phyloP scores from a whole-genome alignment of 1,140 invertebrate genomes.

The Coelopa frigida region DNA sequence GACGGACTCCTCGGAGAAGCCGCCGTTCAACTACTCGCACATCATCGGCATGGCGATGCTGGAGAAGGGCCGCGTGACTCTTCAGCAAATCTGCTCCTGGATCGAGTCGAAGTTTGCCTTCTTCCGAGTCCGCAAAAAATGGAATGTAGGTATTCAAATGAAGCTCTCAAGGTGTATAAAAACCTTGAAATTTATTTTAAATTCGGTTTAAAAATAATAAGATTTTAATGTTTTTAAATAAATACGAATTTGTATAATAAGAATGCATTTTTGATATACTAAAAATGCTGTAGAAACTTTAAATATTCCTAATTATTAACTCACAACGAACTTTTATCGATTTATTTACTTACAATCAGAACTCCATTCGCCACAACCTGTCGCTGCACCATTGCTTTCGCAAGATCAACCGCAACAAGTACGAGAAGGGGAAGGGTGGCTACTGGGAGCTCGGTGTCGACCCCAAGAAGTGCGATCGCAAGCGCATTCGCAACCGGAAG shows the following conservation, averaged over 20 bases:
- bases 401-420: conserved; percentile 33
- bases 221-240: background rate
- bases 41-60: conserved; percentile 44
- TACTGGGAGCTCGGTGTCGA: conserved; percentile 42
- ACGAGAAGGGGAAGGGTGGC: conserved; percentile 42
- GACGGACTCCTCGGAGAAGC: conserved; percentile 31
- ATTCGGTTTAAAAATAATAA: background rate
- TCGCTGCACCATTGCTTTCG: conserved; percentile 42
- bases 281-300: too few relatives aligned
- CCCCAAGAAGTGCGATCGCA: conserved; percentile 35
- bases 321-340: too few relatives aligned
- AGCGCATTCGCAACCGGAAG: conserved; percentile 39
- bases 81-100: conserved; percentile 42
- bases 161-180: background rate
- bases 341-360: too few relatives aligned
- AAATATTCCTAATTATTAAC: too few relatives aligned
- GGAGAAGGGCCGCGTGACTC: conserved; percentile 35
- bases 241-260: too few relatives aligned
- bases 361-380: conserved; percentile 41
- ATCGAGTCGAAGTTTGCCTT: conserved; percentile 42
- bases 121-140: conserved; percentile 37
- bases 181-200: background rate
- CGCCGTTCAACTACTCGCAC: conserved; percentile 42
- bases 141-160: conserved; percentile 33
- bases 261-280: too few relatives aligned